Conservation (phyloP, 2,113 vertebrate species). For the Callipepla californica region DNA sequence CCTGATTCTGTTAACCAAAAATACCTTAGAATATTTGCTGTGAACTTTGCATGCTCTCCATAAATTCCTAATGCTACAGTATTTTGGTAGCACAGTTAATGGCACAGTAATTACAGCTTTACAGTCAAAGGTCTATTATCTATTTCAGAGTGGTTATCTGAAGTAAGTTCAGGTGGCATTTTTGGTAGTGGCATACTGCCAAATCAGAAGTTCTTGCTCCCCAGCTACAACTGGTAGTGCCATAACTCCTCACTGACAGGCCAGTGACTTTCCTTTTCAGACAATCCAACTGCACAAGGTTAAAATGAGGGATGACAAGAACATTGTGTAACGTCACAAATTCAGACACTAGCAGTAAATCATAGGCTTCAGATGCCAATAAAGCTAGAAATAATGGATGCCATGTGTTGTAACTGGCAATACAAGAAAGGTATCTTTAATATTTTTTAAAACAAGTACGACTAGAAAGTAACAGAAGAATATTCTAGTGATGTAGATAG, state of each 20-base stretch:
- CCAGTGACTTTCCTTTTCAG: background rate
- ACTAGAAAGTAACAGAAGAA: background rate
- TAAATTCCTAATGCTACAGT: background rate
- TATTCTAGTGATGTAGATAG: background rate
- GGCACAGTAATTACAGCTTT: background rate
- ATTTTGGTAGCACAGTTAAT: background rate
- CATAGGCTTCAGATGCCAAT: slow-evolving; percentile 13
- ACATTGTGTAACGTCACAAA: background rate
- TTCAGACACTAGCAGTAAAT: slow-evolving; percentile 23
- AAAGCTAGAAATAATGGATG: slow-evolving; percentile 12
- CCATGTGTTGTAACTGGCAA: background rate
- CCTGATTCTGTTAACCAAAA: background rate
- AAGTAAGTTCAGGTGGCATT: slow-evolving; percentile 12
- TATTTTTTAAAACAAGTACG: background rate
- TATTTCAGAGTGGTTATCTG: no score
- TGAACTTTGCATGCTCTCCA: accelerated
- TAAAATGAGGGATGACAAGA: background rate
- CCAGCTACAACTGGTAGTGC: background rate
- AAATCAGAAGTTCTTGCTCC: slow-evolving; percentile 28
- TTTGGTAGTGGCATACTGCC: background rate
- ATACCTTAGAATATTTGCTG: background rate
- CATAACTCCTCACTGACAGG: background rate
- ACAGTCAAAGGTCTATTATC: background rate
- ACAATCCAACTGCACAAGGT: background rate
- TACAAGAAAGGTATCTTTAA: background rate